Base-by-base conservation (phyloP, 2,797 vertebrate genomes). In the Geotrypetes seraphini region DNA sequence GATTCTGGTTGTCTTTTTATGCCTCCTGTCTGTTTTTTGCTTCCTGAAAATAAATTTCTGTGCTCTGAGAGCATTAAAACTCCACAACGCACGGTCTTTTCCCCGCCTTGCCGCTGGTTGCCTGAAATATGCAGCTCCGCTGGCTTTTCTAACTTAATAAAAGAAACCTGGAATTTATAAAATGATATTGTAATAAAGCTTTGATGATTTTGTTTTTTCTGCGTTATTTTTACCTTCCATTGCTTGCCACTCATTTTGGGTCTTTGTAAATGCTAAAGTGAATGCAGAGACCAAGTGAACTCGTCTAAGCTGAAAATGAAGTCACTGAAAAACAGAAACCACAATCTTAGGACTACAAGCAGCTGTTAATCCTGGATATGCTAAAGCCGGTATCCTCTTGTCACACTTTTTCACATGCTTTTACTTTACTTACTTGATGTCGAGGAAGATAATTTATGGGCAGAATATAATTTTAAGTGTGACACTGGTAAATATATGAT, bases 1-100 rank as follows among this genome's bases (percentile, higher is more conserved):
- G 86, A 95, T 90, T 89, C 80, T 83, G 89, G 88, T 88, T 31
- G 86, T 88, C 89, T 91, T 94, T 83, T 96, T 97, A 92, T 85
- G 86, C 84, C 77, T 70, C 75, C 88, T 89, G 88, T 92, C 87
- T 93, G 83, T 88, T 87, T 89, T 91, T 77, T 87, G 80, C 83
- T 84, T 79, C 81, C 83, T 83, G 78, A 84, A 89, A 91, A 92
- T 97, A 89, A 95, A 93, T 96, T 91, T 79, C 85, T 80, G 77
- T 80, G 83, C 88, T 89, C 81, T 66, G 84, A 89, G 84, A 83
- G 80, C 89, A 87, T 85, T 88, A 86, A 90, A 91, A 78, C 81
- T 69, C 73, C 70, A n/a, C 73, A 81, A 78, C 68, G 80, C 70
- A 64, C 61, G 75, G 78, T 80, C 83, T 83, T 81, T 78, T 65